A percentile compares a stretch with the other conserved stretches of the same genome.
These are phyloP conservation scores for Amblyjoppa proteus DNA, from an alignment of 2,888 invertebrate species.

Conservation along the genomic window DNA sequence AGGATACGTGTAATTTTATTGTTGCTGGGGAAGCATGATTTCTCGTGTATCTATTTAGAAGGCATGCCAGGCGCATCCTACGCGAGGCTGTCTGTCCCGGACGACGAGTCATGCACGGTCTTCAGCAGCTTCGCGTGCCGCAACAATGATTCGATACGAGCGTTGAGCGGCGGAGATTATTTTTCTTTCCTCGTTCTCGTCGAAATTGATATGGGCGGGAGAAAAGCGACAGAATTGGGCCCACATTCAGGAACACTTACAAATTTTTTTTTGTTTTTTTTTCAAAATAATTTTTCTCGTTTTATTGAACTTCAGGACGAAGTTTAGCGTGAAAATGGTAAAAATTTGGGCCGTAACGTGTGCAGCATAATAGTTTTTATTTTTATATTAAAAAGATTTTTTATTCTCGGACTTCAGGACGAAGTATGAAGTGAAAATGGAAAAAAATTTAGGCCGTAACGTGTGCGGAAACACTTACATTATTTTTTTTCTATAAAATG, in stretches of 20 bases:
- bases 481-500: no score
- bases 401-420: no score
- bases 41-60: slow-evolving; percentile 48
- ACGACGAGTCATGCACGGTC: slow-evolving; percentile 58
- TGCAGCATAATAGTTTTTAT: not conserved
- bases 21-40: slow-evolving; percentile 24
- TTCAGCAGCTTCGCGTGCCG: slow-evolving; percentile 36
- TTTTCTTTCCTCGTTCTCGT: not conserved
- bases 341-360: not conserved
- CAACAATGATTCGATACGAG: slow-evolving; percentile 12
- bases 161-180: not conserved
- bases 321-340: not conserved
- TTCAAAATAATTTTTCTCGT: no score
- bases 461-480: no score
- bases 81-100: slow-evolving; percentile 41
- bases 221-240: not conserved
- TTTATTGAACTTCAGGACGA: no score
- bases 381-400: not conserved
- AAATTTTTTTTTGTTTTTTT: no score
- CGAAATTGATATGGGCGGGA: not conserved
- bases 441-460: no score
- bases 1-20: not conserved
- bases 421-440: no score
- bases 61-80: slow-evolving; percentile 62
- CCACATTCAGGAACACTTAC: no score